These are phyloP conservation scores for Phacellophora camtschatica DNA, from an alignment of 30 jellyfish, hydroid and myxozoan species.

Conservation along the genomic window DNA sequence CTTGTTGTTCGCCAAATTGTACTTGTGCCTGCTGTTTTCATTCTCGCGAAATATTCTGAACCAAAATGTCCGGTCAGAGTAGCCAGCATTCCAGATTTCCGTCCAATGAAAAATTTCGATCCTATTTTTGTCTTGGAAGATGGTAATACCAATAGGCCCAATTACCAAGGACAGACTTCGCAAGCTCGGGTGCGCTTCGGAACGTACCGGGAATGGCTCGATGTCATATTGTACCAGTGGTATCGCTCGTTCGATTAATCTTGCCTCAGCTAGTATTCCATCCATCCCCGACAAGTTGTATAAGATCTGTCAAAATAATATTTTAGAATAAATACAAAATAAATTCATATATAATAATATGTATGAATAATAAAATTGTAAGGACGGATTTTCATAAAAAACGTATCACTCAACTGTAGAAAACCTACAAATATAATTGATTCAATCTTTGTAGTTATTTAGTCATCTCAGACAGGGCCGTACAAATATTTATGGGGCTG, in stretches of 20 bases:
- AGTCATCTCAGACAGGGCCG: too few species aligned
- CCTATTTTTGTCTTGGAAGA: constrained; percentile 52
- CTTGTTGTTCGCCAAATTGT: constrained; percentile 31
- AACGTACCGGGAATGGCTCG: constrained; percentile 79
- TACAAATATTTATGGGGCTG: too few species aligned
- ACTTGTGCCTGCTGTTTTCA: constrained; percentile 83
- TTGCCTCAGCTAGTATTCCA: constrained; percentile 74
- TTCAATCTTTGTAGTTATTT: too few species aligned
- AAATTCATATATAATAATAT: too few species aligned
- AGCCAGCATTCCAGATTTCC: constrained; percentile 95
- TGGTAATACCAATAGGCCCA: constrained; percentile 79
- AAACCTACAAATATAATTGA: too few species aligned
- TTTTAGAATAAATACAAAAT: too few species aligned
- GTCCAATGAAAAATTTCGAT: constrained; percentile 80
- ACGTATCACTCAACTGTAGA: too few species aligned
- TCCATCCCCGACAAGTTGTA: constrained; percentile 72
- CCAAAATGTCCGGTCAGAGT: constrained; percentile 67
- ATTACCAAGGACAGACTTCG: constrained; percentile 37
- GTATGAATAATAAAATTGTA: too few species aligned
- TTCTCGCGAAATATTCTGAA: constrained; percentile 81
- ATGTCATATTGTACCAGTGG: constrained; percentile 51
- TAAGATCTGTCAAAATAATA: too few species aligned
- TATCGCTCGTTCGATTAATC: constrained; percentile 60
- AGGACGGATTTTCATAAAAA: too few species aligned
- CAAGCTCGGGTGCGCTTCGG: constrained; percentile 87